Evolutionary conservation across 2,888 invertebrate species (phyloP), one percentile per base, ranked within the genome.

Genomic region (Cosmia trapezina): DNA sequence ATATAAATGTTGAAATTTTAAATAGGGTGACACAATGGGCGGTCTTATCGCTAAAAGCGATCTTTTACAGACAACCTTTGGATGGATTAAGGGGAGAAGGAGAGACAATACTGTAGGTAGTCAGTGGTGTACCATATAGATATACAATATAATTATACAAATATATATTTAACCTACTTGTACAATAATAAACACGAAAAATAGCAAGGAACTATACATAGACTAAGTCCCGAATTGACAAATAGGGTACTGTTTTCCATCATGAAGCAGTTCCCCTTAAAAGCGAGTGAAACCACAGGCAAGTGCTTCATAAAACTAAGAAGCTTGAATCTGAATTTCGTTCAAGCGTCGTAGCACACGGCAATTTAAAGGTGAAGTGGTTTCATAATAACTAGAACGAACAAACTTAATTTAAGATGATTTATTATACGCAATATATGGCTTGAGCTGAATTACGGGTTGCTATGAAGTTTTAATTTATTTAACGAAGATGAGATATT

Each of bases 401-500:
- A 81, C 74, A 73, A 78, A 72, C 68, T 74, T 81, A 77, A 84
- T 81, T 73, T 75, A 47, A 69, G 63, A 43, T 78, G 76, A 84
- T 78, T 84, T 86, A 85, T 85, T 63, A 66, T 59, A 61, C 53
- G 70, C 70, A 85, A 75, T 78, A 81, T 82, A 73, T 70, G 76
- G 41, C 62, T 75, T 19, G 51, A 68, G 49, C 49, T 60, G 60
- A 83, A 83, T 65, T 70, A 77, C 54, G 68, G 65, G 22, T 59
- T 33, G 49, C 56, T 53, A 70, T 53, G 60, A 73, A 73, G 70
- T 83, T 81, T 79, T 61, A 81, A 81, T 81, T 81, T 84, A 78
- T 70, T 70, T 74, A 64, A 64, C 33, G 62, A 47, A 81, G 70
- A 76, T 73, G 53, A 66, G 67, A 73, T 64, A 70, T 59, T 37